Evolutionary conservation across 2,113 vertebrate species (phyloP).

Genomic region (Thinocorus orbignyianus): DNA sequence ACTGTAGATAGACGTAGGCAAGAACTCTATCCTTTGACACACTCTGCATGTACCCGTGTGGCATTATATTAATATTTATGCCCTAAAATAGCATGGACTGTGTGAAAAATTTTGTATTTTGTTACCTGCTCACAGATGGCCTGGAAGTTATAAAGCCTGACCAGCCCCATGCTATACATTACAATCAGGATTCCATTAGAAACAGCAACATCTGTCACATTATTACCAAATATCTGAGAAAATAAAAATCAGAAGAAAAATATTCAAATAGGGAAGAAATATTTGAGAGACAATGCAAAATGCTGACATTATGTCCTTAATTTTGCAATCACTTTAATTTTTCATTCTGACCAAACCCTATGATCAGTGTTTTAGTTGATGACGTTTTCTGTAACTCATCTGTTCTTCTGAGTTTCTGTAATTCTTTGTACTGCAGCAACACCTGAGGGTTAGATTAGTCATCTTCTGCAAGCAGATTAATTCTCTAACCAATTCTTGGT

Average conservation of each 20-base stretch:
- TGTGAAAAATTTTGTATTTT: neutral
- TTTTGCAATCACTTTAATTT: neutral
- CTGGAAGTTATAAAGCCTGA: slow-evolving; percentile 92
- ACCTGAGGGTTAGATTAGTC: neutral
- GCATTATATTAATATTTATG: neutral
- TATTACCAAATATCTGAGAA: slow-evolving; percentile 88
- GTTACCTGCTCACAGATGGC: slow-evolving; percentile 86
- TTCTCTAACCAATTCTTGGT: neutral
- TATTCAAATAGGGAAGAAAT: slow-evolving; percentile 19
- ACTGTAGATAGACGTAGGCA: neutral
- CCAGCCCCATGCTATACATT: slow-evolving; percentile 86
- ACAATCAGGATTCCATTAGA: slow-evolving; percentile 91
- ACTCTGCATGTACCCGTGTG: neutral
- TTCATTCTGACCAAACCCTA: neutral
- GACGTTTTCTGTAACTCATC: neutral
- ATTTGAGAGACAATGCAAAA: slow-evolving; percentile 1
- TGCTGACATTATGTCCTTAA: neutral
- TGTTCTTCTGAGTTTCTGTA: neutral
- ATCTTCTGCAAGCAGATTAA: neutral
- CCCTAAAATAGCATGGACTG: neutral
- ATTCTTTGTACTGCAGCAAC: neutral
- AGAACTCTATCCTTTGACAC: neutral
- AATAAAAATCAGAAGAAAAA: slow-evolving; percentile 17
- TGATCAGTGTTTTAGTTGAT: neutral
- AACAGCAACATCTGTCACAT: slow-evolving; percentile 86